Base-by-base conservation (phyloP, 2,797 vertebrate genomes). In the Danio albolineatus region DNA sequence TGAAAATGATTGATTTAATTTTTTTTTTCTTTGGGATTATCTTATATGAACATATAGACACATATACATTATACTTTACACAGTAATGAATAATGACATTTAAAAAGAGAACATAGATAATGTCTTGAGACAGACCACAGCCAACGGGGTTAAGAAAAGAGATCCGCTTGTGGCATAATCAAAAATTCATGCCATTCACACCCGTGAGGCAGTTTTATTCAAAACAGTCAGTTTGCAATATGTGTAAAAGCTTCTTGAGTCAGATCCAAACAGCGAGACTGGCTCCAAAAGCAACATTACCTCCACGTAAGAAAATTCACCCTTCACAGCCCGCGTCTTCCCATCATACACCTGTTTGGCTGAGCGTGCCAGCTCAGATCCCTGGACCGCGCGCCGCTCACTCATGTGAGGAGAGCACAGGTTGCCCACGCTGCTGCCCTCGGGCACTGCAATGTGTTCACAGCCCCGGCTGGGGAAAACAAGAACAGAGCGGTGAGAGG, bases 291-390 rank as follows among this genome's bases (percentile, higher is more conserved):
- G 88, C 89, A 92, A 90, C 89, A 92, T 79, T 87, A 89, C 90
- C 89, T 67, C 90, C 82, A 88, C 87, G 89, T 88, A 88, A 91
- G 73, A 80, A 91, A 91, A 92, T 91, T 91, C 92, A 93, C 91
- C 91, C 93, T 93, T 94, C 92, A 93, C 91, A 94, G 93, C 91
- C 91, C 85, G 81, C 72, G 87, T 91, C 88, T 93, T 90, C 88
- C 88, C 91, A 91, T 93, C 92, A 91, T 93, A 93, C 94, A 95
- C 94, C 93, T 95, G 94, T 93, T 92, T 92, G 91, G 90, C 88
- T 89, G 89, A 84, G 88, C 78, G 88, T 94, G 93, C 92, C 93
- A 94, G 93, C 90, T 90, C 89, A 89, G 89, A 88, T 90, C 89
- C 65, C 91, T 88, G 76, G 76, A 82, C 80, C 90, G 82, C 90